A percentile compares a stretch with the other conserved stretches of the same genome.
Evolutionary conservation across 2,113 vertebrate species (phyloP).

Genomic region (Campylomormyrus numenius): DNA sequence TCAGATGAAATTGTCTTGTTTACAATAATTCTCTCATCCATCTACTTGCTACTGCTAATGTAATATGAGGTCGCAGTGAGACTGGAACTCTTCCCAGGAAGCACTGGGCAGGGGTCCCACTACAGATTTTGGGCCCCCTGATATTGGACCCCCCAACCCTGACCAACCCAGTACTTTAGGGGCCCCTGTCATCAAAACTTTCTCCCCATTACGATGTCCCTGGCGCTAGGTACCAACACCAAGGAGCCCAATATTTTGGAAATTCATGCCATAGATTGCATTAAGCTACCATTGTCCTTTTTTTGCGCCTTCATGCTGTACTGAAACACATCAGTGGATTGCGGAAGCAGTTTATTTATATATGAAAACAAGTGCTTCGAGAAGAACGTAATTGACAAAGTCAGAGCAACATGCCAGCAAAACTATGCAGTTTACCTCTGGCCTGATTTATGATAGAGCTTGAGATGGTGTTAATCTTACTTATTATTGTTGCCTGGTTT

Average conservation of each 20-base stretch:
- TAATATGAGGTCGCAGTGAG: background rate
- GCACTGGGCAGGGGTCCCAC: background rate
- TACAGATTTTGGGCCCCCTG: background rate
- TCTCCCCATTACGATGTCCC: background rate
- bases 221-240: background rate
- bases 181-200: background rate
- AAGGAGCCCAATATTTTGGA: background rate
- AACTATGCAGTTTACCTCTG: background rate
- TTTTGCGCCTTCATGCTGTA: background rate
- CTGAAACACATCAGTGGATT: background rate
- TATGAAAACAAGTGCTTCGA: background rate
- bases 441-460: background rate
- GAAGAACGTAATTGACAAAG: background rate
- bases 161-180: background rate
- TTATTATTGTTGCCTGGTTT: background rate
- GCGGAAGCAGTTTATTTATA: background rate
- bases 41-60: background rate
- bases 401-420: background rate
- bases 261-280: background rate
- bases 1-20: background rate
- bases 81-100: background rate
- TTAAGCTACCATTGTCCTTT: background rate
- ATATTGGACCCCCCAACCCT: background rate
- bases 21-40: background rate
- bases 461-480: background rate